A percentile compares a stretch with the other conserved stretches of the same genome.
Conservation (phyloP, 2,888 invertebrate genomes). For the Ophion slaviceki region DNA sequence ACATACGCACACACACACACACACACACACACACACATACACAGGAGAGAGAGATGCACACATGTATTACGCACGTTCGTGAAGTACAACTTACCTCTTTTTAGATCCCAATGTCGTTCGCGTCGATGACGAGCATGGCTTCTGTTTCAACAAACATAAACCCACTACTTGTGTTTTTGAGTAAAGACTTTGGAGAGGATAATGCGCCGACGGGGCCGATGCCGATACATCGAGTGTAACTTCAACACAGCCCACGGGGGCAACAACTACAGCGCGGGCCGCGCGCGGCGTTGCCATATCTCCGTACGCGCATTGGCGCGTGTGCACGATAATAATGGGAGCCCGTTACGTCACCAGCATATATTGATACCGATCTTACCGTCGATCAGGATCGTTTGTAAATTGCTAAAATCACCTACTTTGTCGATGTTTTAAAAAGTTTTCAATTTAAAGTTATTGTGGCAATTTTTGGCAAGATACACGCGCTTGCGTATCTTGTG, state of each 20-base stretch:
- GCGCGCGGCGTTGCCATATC: constrained; percentile 76
- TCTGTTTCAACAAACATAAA: constrained; percentile 36
- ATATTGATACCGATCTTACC: constrained; percentile 34
- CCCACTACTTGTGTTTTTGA: constrained; percentile 40
- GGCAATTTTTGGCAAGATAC: background rate
- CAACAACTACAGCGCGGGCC: constrained; percentile 71
- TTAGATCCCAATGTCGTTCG: constrained; percentile 19
- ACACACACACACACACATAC: background rate
- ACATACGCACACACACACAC: background rate
- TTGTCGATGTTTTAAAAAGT: background rate
- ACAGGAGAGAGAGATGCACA: background rate
- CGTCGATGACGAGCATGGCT: constrained; percentile 33
- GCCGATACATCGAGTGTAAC: constrained; percentile 71
- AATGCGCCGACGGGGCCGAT: constrained; percentile 61
- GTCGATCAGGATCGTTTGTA: constrained; percentile 20
- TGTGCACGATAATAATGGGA: constrained; percentile 35
- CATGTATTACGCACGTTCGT: background rate
- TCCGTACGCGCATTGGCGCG: constrained; percentile 57
- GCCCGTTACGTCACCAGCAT: constrained; percentile 14
- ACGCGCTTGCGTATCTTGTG: constrained; percentile 4
- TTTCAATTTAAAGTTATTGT: background rate
- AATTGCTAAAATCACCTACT: background rate
- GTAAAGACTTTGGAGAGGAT: constrained; percentile 31
- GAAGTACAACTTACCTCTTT: constrained; percentile 49
- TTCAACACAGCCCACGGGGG: constrained; percentile 74